Base-by-base conservation (phyloP, 2,113 vertebrate species). In the Stictonetta naevosa region DNA sequence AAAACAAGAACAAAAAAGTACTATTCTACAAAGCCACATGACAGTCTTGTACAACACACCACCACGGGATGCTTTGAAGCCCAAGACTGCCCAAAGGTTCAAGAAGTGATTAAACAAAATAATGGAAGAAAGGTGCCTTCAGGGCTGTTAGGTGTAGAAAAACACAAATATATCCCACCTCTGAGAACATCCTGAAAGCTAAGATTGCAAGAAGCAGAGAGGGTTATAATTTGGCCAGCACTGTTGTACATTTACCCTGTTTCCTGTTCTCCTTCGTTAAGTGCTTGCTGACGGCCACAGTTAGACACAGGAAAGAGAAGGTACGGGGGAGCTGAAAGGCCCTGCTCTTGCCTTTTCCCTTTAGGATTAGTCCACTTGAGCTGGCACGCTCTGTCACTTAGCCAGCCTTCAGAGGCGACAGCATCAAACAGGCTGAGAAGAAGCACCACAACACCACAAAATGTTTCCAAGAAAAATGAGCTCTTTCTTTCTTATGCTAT, bases 401-500 rank as follows among this genome's bases (percentile, higher is more conserved):
- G n/a, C 34, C 6, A 6, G n/a, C 89, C n/a, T 91, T 88, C 76
- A 72, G 75, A 71, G 26, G 42, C 91, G 92, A 92, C 92, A 75
- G 48, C 60, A 64, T 77, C 76, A 93, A 67, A 59, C 66, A 82
- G 34, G 31, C 62, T 90, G 69, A 94, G 87, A 76, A 93, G 86
- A 28, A 81, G 56, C 13, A 86, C 67, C 59, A 72, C 66, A 82
- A 48, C 28, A 77, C 44, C 60, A 86, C 69, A 83, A 89, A 90
- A 88, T 20, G 60, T 63, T 92, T 88, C 58, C 58, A 73, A 74
- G 95, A 90, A 89, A 92, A 94, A 94, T 5, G 42, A 91, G 84
- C 29, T 71, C 88, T 95, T 79, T 89, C 78, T 92, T 93, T 92
- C 86, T 95, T 87, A 88, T 93, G 80, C 64, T 90, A 58, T 86